phyloP scores from a whole-genome alignment of 2,888 invertebrate species.

The Sinotaia quadrata region DNA sequence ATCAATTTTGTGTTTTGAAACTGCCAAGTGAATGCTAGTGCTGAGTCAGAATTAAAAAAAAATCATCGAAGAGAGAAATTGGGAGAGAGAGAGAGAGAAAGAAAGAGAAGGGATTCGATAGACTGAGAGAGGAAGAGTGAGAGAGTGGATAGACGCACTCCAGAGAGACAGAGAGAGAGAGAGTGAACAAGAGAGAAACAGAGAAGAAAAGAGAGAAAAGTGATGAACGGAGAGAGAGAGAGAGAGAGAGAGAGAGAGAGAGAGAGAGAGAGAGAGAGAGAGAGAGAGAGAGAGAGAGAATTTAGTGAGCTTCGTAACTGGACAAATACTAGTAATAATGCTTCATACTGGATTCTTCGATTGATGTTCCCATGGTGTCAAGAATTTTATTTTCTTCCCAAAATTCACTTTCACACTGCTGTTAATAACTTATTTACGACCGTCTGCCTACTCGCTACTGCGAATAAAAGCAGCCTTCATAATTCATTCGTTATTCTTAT shows the following conservation, averaged over 20 bases:
- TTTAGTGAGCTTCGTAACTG: not conserved
- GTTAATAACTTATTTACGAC: too few species aligned
- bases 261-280: constrained; percentile 23
- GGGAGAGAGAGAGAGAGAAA: constrained; percentile 1
- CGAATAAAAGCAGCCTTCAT: too few species aligned
- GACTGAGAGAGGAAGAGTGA: constrained; percentile 22
- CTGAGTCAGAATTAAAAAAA: not conserved
- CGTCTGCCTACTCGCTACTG: too few species aligned
- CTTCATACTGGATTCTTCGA: too few species aligned
- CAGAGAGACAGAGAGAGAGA: constrained; percentile 13
- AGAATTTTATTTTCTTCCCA: too few species aligned
- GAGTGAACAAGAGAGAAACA: not conserved
- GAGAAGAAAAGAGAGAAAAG: too few species aligned
- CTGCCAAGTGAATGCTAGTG: too few species aligned
- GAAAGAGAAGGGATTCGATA: constrained; percentile 19
- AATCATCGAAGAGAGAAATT: not conserved
- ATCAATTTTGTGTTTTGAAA: too few species aligned
- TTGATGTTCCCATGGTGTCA: too few species aligned
- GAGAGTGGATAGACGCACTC: constrained; percentile 23
- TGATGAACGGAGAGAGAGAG: too few species aligned
- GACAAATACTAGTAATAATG: not conserved
- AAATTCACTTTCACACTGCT: too few species aligned
- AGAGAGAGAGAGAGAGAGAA: constrained; percentile 20
- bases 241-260: constrained; percentile 11
- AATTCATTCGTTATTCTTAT: too few species aligned